phyloP scores from a whole-genome alignment of 1,140 invertebrate genomes.

The Varroa destructor region DNA sequence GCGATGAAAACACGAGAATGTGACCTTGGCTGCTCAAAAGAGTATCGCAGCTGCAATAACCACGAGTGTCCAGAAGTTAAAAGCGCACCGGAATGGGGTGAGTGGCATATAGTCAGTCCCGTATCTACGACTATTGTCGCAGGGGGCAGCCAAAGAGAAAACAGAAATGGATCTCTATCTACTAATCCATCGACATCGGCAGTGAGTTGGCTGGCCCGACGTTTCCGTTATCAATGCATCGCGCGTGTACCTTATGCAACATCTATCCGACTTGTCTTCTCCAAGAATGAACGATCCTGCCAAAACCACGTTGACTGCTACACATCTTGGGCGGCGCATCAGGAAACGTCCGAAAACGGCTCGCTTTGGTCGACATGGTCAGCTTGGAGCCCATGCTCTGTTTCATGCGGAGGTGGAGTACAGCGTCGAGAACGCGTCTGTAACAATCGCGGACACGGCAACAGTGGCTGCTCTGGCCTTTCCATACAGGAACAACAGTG shows the following conservation, averaged over 20 bases:
- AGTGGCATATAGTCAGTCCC: conserved; percentile 51
- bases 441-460: conserved; percentile 28
- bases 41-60: conserved; percentile 54
- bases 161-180: too few species aligned
- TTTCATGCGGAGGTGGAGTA: conserved; percentile 59
- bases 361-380: conserved; percentile 56
- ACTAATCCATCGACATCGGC: conserved; percentile 34
- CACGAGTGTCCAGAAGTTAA: conserved; percentile 54
- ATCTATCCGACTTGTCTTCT: conserved; percentile 45
- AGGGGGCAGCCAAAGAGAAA: too few species aligned
- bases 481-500: conserved; percentile 47
- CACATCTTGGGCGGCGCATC: conserved; percentile 37
- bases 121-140: conserved; percentile 27
- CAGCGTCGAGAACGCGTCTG: conserved; percentile 54
- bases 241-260: conserved; percentile 54
- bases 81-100: conserved; percentile 57
- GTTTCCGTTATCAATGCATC: conserved; percentile 60
- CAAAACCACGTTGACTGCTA: conserved; percentile 7
- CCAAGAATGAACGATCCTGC: conserved; percentile 65
- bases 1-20: conserved; percentile 47
- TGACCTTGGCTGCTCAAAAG: conserved; percentile 50
- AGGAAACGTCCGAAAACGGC: conserved; percentile 38
- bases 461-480: conserved; percentile 49
- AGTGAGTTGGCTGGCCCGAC: conserved; percentile 53
- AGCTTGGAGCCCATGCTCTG: conserved; percentile 59